Evolutionary conservation across 2,113 vertebrate species (phyloP), one percentile per base, ranked within the genome.

Genomic region (Octodon degus): DNA sequence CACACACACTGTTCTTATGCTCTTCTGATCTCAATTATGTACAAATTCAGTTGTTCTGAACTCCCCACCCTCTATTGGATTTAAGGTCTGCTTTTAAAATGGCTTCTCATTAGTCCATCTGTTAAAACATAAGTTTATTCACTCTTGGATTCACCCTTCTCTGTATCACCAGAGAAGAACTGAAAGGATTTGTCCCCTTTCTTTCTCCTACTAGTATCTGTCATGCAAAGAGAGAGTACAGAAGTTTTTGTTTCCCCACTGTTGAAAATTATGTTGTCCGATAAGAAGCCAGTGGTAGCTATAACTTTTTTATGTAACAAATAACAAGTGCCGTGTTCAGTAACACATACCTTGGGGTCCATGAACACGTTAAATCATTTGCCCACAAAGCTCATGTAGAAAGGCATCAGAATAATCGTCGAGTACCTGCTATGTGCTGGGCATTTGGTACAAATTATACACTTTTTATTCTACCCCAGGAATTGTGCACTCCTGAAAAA

Each of bases 31-130:
- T 91, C 93, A 82, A 95, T 92, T 95, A 89, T 93, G 60, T 20
- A 90, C 37, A 96, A 88, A 80, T 81, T 96, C 19, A 89, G 82
- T 89, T 86, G 10, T 67, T 96, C 68, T 77, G 65, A 97, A 90
- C 22, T 34, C 84, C 68, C 85, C 17, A 82, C 65, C 62, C 13
- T 67, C 60, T 67, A 43, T 20, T 93, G 82, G 70, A 93, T 77
- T 83, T 30, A 76, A 88, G 68, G 32, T 27, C 72, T 91, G 47
- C 94, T 96, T 97, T 88, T 14, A 19, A 86, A 92, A 90, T 87
- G 90, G 22, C 32, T 12, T 40, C 70, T 95, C 50, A 94, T 95
- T 68, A 92, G 86, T 68, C 20, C 81, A 82, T 27, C 58, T 87
- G 11, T 60, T 60, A n/a, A 83, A 93, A 90, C 76, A 92, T 86